phyloP scores from a whole-genome alignment of 2,888 invertebrate genomes.

The Listrodromus nycthemerus region DNA sequence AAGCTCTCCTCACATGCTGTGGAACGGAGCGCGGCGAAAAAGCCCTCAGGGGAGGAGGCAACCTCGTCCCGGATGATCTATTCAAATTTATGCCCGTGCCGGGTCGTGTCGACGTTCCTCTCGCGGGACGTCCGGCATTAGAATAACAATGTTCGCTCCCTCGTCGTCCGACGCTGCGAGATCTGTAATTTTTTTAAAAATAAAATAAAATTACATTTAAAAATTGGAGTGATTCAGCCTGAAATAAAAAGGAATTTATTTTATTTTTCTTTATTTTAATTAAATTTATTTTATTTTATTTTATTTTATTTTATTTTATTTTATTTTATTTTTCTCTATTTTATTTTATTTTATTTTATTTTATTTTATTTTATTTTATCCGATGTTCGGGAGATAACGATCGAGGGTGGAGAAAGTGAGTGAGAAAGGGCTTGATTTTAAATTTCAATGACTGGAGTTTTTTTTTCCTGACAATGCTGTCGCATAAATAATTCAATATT shows the following conservation, averaged over 20 bases:
- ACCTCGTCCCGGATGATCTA: conserved; percentile 71
- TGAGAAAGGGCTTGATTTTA: conserved; percentile 40
- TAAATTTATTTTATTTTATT: no score
- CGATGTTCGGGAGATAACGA: conserved; percentile 56
- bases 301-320: no score
- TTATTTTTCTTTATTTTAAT: no score
- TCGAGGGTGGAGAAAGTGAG: conserved; percentile 21
- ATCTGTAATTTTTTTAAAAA: conserved; percentile 17
- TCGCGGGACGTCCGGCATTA: conserved; percentile 67
- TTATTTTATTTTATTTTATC: no score
- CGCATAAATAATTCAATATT: conserved; percentile 64
- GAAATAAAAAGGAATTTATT: not conserved
- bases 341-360: no score
- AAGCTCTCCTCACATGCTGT: conserved; percentile 9
- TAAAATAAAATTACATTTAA: not conserved
- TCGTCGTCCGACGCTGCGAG: conserved; percentile 43
- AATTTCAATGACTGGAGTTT: conserved; percentile 60
- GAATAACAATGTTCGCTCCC: conserved; percentile 76
- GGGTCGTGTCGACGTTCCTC: conserved; percentile 38
- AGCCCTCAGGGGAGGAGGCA: conserved; percentile 22
- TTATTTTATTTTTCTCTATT: no score
- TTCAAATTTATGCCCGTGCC: conserved; percentile 79
- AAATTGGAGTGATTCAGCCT: not conserved
- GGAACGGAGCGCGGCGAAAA: not conserved
- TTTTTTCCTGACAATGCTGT: conserved; percentile 20